Evolutionary conservation across 2,888 invertebrate genomes (phyloP), one percentile per base, ranked within the genome.

Genomic region (Brenthis daphne): DNA sequence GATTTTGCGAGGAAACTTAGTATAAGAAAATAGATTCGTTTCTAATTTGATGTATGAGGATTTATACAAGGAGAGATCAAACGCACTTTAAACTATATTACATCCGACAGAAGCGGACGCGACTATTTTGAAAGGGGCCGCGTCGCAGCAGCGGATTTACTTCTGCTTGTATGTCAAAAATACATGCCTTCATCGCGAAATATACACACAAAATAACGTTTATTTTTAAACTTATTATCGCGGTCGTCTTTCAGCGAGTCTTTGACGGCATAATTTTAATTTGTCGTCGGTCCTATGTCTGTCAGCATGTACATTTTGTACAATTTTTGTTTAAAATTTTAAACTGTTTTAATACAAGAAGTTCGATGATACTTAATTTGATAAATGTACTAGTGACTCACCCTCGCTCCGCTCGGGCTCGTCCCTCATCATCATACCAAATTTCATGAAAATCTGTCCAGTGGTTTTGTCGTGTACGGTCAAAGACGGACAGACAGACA

Each of bases 201-300:
- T 80, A 81, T 77, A 67, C 75, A 84, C 82, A 85, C 84, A 85
- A 85, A 86, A 85, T 82, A 77, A 77, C 83, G 84, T 85, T 86
- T 85, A 84, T 80, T 80, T 77, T 73, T 73, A 72, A 76, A 79
- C 83, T 85, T 89, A 87, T 83, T 83, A 75, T 77, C 65, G 76
- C 77, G 20, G 20, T 20, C 20, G 76, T 74, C 74, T 85, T 86
- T 85, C 83, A 81, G 79, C 83, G 80, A 84, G 85, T 87, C 13
- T 88, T 86, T 85, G 85, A 86, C 85, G 78, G 84, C 85, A 11
- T 53, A 5, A 6, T 53, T 53, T 8, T 87, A 89, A 90, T 88
- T 90, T 89, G 87, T 89, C 87, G 86, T 88, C 86, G 88, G 85
- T 82, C 82, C 83, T 86, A 85, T 83, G 82, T 88, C 86, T 88